Base-by-base conservation (phyloP, 1,140 invertebrate genomes). In the Bombus balteatus region DNA sequence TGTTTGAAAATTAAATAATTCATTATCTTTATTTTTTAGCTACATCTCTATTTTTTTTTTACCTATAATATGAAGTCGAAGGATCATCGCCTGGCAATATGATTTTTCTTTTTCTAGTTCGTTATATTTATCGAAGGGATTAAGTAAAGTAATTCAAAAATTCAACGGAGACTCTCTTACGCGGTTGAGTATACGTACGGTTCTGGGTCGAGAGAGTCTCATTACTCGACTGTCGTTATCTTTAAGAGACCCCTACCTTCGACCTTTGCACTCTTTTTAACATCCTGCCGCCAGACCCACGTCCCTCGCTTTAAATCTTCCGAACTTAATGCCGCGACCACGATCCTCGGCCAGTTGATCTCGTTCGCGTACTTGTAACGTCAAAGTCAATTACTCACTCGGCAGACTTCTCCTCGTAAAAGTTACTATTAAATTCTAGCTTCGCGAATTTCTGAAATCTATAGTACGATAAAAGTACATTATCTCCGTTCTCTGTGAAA, bases 221-320 rank as follows among this genome's bases (percentile, higher is more conserved):
- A 90, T 92, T 91, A 87, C 88, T 92, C 91, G 91, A 82, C 91
- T 92, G 91, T 92, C 91, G 90, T 84, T 90, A 88, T 66, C 91
- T 85, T 84, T 53, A 85, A 39, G 77, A 87, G 85, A 70, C 70
- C 76, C 74, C 79, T 85, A 83, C 83, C 83, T 71, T 53, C 47
- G 47, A 53, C 47, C 47, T 8, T 22, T 88, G 83, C 78, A 87
- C 85, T 70, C 87, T 89, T 84, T 88, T 88, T 70, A 78, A 66
- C 84, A 53, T 47, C 47, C 62, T 37, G 43, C 84, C 88, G 68
- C 87, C 85, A 83, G 74, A 79, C 68, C 57, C 87, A 89, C 65
- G 80, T 75, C 47, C 81, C 1, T 57, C 34, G 37, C 57, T 73
- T 47, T 70, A 65, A 83, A 76, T 84, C 47, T 47, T 87, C 37